A percentile compares a stretch with the other conserved stretches of the same genome.
phyloP scores from a whole-genome alignment of 2,888 invertebrate species.

The Caenorhabditis doughertyi region DNA sequence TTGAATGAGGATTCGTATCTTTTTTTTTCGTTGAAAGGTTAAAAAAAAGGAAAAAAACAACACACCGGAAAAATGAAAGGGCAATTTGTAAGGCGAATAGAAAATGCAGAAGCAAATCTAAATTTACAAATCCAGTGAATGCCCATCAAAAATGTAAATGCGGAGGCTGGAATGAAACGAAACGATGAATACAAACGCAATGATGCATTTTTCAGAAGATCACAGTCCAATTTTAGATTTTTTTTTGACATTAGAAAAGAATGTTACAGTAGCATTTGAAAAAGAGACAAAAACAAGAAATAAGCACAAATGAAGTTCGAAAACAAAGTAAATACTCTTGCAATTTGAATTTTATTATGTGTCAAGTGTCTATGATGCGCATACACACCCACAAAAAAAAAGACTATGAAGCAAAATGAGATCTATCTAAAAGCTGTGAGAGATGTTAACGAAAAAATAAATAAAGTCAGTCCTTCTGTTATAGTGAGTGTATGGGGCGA shows the following conservation, averaged over 20 bases:
- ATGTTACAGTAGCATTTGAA: not conserved
- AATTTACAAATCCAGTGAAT: slow-evolving; percentile 1
- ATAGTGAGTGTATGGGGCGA: slow-evolving; percentile 1
- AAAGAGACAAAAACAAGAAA: not conserved
- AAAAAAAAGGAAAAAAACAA: slow-evolving; percentile 8
- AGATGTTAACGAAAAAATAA: slow-evolving; percentile 38
- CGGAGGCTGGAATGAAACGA: slow-evolving; percentile 13
- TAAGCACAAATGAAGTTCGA: not conserved
- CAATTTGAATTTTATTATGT: not conserved
- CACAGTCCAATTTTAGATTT: slow-evolving; percentile 10
- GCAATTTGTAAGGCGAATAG: slow-evolving; percentile 20
- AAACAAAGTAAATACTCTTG: slow-evolving; percentile 1
- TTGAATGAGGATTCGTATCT: not conserved
- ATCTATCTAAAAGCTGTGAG: slow-evolving; percentile 38
- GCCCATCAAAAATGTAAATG: not conserved
- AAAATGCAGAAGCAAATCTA: slow-evolving; percentile 6
- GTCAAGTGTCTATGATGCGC: not conserved
- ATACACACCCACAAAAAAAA: not conserved
- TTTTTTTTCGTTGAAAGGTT: not conserved
- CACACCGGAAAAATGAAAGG: not conserved
- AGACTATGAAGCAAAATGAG: slow-evolving; percentile 27
- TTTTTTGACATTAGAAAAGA: not conserved
- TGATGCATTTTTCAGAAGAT: slow-evolving; percentile 29
- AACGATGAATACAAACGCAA: slow-evolving; percentile 30
- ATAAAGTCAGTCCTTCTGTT: slow-evolving; percentile 40